These are phyloP conservation scores for Ochotona curzoniae DNA, from an alignment of 2,113 vertebrate species.

Conservation along the genomic window DNA sequence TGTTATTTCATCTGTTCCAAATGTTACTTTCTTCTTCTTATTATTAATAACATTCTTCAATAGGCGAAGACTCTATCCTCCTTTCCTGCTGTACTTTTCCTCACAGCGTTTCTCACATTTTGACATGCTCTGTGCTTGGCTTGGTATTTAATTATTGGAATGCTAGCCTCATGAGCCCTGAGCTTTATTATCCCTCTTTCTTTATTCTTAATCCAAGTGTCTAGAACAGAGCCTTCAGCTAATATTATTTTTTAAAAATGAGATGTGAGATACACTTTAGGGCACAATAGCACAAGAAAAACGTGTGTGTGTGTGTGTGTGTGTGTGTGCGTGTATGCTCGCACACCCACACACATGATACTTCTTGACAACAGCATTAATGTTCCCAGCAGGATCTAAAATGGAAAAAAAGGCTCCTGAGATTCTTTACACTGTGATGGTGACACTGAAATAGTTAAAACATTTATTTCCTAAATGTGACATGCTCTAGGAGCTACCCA, in stretches of 20 bases:
- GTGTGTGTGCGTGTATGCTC: too few species aligned
- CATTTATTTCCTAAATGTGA: constrained; percentile 72
- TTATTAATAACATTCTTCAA: neutral
- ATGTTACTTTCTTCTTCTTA: neutral
- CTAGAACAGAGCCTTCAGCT: neutral
- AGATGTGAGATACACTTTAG: neutral
- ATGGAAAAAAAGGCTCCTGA: constrained; percentile 60
- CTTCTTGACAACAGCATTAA: constrained; percentile 49
- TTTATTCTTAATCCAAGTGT: neutral
- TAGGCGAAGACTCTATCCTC: neutral
- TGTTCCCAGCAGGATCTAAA: constrained; percentile 62
- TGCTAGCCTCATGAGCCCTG: neutral
- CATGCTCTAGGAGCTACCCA: constrained; percentile 57
- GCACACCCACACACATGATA: neutral
- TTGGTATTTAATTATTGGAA: neutral
- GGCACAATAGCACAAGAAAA: neutral
- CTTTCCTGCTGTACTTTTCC: neutral
- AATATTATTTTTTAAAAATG: neutral
- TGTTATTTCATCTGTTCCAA: neutral
- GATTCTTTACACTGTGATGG: constrained; percentile 59
- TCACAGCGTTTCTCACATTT: neutral
- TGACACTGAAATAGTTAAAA: constrained; percentile 54
- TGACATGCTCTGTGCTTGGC: neutral
- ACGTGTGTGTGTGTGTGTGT: neutral
- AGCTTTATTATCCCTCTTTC: neutral